phyloP scores from a whole-genome alignment of 2,113 vertebrate genomes.

The Nothoprocta perdicaria region DNA sequence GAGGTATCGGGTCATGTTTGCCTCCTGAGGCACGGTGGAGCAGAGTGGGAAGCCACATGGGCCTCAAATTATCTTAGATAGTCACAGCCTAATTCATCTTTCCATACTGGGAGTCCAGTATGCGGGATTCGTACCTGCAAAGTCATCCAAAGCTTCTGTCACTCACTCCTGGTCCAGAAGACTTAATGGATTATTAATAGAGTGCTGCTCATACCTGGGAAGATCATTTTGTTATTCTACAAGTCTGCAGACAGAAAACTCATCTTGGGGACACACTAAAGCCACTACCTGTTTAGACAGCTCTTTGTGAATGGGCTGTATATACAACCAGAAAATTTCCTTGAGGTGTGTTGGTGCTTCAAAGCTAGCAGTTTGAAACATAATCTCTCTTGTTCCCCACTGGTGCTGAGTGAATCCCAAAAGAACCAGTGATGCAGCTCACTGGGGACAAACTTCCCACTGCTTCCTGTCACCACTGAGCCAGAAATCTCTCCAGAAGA shows the following conservation, averaged over 20 bases:
- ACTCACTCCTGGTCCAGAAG: neutral
- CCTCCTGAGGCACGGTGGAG: neutral
- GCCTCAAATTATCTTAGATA: constrained; percentile 33
- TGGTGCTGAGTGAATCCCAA: neutral
- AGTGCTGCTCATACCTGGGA: constrained; percentile 39
- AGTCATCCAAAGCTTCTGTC: constrained; percentile 53
- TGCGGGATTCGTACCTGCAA: constrained; percentile 34
- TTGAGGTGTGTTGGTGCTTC: neutral
- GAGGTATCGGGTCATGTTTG: neutral
- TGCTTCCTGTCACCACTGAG: neutral
- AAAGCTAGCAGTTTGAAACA: neutral
- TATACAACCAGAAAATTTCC: neutral
- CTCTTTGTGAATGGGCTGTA: neutral
- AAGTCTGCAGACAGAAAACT: neutral
- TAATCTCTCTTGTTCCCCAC: neutral
- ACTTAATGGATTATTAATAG: constrained; percentile 55
- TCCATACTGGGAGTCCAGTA: constrained; percentile 7
- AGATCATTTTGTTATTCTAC: neutral
- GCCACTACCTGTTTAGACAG: neutral
- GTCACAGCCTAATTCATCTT: constrained; percentile 4
- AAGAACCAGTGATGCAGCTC: neutral
- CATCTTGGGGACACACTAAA: neutral
- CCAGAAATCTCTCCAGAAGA: neutral
- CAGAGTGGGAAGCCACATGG: constrained; percentile 19
- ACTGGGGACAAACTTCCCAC: neutral